phyloP scores from a whole-genome alignment of 1,140 invertebrate species.

The Belonocnema kinseyi region DNA sequence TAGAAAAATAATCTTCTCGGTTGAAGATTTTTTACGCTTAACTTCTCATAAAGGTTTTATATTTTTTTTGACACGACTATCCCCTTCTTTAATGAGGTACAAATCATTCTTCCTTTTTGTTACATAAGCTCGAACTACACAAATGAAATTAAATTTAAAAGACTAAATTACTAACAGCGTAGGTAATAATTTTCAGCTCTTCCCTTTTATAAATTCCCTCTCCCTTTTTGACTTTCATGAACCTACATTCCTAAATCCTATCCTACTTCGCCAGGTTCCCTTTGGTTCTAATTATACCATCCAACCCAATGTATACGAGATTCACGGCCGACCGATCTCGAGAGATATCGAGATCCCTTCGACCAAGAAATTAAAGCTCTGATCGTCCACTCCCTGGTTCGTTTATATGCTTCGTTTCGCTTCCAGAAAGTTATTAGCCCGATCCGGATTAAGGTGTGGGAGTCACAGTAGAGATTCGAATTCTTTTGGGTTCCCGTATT shows the following conservation, averaged over 20 bases:
- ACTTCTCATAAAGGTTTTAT: too few relatives aligned
- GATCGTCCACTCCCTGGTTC: not conserved
- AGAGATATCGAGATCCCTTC: slow-evolving; percentile 43
- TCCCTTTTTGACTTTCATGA: slow-evolving; percentile 41
- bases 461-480: slow-evolving; percentile 4
- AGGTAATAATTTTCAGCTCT: not conserved
- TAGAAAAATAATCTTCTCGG: too few relatives aligned
- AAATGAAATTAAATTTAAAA: too few relatives aligned
- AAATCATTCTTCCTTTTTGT: too few relatives aligned
- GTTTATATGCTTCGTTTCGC: slow-evolving; percentile 36
- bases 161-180: not conserved
- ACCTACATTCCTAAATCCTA: not conserved
- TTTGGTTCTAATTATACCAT: slow-evolving; percentile 45
- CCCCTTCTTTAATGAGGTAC: too few relatives aligned
- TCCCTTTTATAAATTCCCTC: slow-evolving; percentile 1
- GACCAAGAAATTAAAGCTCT: slow-evolving; percentile 39
- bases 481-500: slow-evolving; percentile 4
- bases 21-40: too few relatives aligned
- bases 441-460: slow-evolving; percentile 30
- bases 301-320: slow-evolving; percentile 36
- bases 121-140: too few relatives aligned
- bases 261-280: not conserved
- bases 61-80: too few relatives aligned
- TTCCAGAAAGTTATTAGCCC: slow-evolving; percentile 37
- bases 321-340: slow-evolving; percentile 42